Evolutionary conservation across 2,888 invertebrate genomes (phyloP).

Genomic region (Pyrrhosoma nymphula): DNA sequence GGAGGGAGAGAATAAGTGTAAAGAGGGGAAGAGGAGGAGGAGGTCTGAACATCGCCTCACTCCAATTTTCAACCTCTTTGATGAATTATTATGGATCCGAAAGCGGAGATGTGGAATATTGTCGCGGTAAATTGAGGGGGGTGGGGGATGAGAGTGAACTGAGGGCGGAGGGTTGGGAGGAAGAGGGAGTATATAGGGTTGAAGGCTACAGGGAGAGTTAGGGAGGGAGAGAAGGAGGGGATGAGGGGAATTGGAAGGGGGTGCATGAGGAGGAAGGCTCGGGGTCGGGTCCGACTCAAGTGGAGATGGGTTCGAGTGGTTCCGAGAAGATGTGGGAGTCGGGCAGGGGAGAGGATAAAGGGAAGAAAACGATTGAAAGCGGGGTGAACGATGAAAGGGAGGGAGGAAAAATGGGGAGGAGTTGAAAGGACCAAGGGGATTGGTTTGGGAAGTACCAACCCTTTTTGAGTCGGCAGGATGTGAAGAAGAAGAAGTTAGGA

Average conservation of each 20-base stretch:
- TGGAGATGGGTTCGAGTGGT: neutral
- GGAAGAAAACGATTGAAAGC: too few species aligned
- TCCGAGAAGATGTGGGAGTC: neutral
- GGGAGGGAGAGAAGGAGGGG: neutral
- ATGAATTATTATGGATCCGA: slow-evolving; percentile 53
- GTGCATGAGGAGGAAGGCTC: neutral
- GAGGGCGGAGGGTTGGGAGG: neutral
- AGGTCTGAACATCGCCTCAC: neutral
- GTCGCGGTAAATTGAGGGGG: neutral
- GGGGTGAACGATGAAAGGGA: too few species aligned
- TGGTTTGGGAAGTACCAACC: neutral
- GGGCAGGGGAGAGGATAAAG: neutral
- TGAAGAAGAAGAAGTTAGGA: neutral
- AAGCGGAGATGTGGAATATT: slow-evolving; percentile 32
- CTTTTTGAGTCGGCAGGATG: neutral
- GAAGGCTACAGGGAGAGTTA: neutral
- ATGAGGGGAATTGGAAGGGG: neutral
- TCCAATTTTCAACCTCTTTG: slow-evolving; percentile 48
- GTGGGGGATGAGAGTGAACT: neutral
- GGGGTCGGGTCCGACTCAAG: neutral
- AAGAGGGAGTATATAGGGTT: neutral
- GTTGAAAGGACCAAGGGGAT: neutral
- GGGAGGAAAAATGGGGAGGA: neutral
- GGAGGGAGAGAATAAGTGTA: neutral
- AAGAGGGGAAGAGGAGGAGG: neutral